phyloP scores from a whole-genome alignment of 2,797 vertebrate species.

The Pantherophis alleghaniensis region DNA sequence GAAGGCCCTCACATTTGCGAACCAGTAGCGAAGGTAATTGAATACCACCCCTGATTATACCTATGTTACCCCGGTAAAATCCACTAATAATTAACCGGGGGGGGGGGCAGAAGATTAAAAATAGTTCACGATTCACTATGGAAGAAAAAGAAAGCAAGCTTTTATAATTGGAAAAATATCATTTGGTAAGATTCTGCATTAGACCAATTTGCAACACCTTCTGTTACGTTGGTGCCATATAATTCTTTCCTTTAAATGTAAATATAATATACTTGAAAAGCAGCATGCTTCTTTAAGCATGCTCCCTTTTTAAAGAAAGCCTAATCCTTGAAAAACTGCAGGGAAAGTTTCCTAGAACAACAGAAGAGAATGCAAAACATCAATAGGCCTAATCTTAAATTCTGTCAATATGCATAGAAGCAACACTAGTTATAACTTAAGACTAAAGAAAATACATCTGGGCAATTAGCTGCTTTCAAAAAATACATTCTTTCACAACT shows the following conservation, averaged over 20 bases:
- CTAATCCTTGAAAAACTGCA: neutral
- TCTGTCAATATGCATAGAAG: neutral
- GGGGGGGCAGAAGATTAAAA: neutral
- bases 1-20: too few species aligned
- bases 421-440: neutral
- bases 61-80: neutral
- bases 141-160: neutral
- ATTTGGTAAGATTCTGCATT: neutral
- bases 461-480: neutral
- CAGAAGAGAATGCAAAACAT: neutral
- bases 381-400: neutral
- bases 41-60: too few species aligned
- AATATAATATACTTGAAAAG: neutral
- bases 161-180: neutral
- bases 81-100: neutral
- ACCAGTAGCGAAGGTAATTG: too few species aligned
- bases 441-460: neutral
- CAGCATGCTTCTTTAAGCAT: neutral
- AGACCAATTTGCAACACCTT: neutral
- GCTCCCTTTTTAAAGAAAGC: neutral
- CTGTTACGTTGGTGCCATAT: neutral
- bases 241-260: neutral
- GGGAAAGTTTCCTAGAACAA: neutral
- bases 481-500: neutral
- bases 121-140: neutral